A percentile compares a stretch with the other conserved stretches of the same genome.
These are phyloP conservation scores for Piezodorus guildinii DNA, from an alignment of 1,140 invertebrate species.

Conservation along the genomic window DNA sequence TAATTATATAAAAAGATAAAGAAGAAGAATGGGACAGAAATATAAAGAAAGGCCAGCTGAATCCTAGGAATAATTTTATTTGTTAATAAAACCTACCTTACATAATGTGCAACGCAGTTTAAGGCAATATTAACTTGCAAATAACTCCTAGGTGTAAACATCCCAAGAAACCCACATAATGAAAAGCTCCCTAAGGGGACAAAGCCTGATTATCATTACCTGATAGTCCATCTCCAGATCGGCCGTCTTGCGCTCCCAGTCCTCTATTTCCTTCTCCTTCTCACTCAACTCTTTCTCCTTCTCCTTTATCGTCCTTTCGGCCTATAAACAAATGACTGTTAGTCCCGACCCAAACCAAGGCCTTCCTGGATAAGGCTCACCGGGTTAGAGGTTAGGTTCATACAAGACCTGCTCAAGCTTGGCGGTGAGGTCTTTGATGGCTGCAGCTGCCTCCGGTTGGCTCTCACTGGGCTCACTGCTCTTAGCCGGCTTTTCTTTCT, in stretches of 20 bases:
- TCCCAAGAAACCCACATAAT: too few species aligned
- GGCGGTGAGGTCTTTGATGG: constrained; percentile 41
- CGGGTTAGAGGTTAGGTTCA: not conserved
- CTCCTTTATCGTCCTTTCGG: constrained; percentile 33
- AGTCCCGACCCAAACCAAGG: too few species aligned
- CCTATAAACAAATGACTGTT: not conserved
- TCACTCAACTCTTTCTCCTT: constrained; percentile 41
- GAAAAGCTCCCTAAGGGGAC: too few species aligned
- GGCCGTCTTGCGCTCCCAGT: constrained; percentile 46
- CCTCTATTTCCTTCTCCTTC: constrained; percentile 40
- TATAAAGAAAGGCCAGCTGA: too few species aligned
- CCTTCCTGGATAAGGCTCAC: not conserved
- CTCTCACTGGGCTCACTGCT: constrained; percentile 38
- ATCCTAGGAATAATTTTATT: too few species aligned
- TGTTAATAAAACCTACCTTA: too few species aligned
- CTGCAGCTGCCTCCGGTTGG: constrained; percentile 38
- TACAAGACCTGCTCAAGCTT: constrained; percentile 48
- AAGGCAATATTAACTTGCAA: too few species aligned
- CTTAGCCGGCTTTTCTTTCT: constrained; percentile 37
- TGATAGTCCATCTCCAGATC: constrained; percentile 50
- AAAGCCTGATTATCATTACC: constrained; percentile 38
- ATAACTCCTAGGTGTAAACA: too few species aligned
- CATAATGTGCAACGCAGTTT: too few species aligned
- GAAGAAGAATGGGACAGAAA: too few species aligned
- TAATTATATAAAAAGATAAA: too few species aligned